These are phyloP conservation scores for Spheniscus humboldti DNA, from an alignment of 2,797 vertebrate genomes.

Conservation along the genomic window DNA sequence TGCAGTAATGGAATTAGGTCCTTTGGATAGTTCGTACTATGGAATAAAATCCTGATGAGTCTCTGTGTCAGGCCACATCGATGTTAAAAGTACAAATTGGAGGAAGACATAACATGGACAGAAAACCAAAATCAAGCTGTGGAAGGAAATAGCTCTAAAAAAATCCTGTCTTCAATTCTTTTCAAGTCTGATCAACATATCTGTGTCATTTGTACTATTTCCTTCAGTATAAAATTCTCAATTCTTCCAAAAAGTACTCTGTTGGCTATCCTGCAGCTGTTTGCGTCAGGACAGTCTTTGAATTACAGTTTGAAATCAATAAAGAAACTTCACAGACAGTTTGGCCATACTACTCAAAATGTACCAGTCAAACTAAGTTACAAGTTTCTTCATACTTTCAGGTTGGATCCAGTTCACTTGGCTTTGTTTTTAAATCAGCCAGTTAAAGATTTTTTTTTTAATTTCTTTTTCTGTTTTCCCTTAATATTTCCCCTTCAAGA, in stretches of 20 bases:
- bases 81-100: not conserved
- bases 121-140: not conserved
- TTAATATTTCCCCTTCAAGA: not conserved
- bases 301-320: not conserved
- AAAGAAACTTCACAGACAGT: not conserved
- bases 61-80: not conserved
- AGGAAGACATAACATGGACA: not conserved
- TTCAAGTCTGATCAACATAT: not conserved
- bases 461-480: not conserved
- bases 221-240: not conserved
- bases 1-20: not conserved
- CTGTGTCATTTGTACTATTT: not conserved
- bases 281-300: not conserved
- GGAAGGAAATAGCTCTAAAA: not conserved
- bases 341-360: not conserved
- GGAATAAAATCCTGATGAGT: not conserved
- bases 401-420: not conserved
- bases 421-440: not conserved
- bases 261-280: not conserved
- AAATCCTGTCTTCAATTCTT: not conserved
- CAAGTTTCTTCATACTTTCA: not conserved
- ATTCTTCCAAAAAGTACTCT: not conserved
- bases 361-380: not conserved
- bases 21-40: not conserved
- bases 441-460: rapidly evolving